These are phyloP conservation scores for Aplysina aerophoba DNA, from an alignment of 37 sponge, comb jelly and placozoan genomes.

Conservation along the genomic window DNA sequence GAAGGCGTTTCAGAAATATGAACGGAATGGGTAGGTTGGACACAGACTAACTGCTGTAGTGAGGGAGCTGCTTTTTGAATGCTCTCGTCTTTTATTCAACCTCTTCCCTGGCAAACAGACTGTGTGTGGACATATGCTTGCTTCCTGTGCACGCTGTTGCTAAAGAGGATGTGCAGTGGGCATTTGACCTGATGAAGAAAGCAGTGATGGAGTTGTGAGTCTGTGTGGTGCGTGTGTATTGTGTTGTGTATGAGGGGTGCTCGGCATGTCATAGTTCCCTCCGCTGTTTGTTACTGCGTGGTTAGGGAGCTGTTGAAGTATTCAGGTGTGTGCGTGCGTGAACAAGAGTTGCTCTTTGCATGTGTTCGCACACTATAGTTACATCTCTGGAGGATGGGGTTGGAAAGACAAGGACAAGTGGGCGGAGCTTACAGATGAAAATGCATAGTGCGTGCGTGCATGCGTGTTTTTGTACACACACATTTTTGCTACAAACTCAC, in stretches of 20 bases:
- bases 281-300: too few species aligned
- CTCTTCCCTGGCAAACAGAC: not conserved
- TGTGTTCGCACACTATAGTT: conserved; percentile 32
- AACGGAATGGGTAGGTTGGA: conserved; percentile 57
- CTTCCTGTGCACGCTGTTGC: conserved; percentile 24
- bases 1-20: conserved; percentile 61
- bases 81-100: not conserved
- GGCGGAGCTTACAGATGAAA: conserved; percentile 70
- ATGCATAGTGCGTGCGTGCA: conserved; percentile 43
- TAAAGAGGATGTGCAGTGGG: conserved; percentile 69
- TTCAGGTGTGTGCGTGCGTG: not conserved
- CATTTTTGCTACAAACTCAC: not conserved
- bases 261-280: too few species aligned
- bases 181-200: conserved; percentile 65
- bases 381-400: conserved; percentile 72
- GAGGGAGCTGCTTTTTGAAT: too few species aligned
- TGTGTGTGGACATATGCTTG: conserved; percentile 41
- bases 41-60: not conserved
- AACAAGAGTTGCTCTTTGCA: not conserved
- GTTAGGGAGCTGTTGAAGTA: too few species aligned
- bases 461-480: not conserved
- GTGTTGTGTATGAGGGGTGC: too few species aligned
- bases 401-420: conserved; percentile 81
- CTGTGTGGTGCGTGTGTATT: too few species aligned
- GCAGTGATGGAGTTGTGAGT: conserved; percentile 67